Percentiles rank a stretch among this genome's conserved stretches.
phyloP scores from a whole-genome alignment of 2,888 invertebrate genomes.

The Orthonevra nobilis region DNA sequence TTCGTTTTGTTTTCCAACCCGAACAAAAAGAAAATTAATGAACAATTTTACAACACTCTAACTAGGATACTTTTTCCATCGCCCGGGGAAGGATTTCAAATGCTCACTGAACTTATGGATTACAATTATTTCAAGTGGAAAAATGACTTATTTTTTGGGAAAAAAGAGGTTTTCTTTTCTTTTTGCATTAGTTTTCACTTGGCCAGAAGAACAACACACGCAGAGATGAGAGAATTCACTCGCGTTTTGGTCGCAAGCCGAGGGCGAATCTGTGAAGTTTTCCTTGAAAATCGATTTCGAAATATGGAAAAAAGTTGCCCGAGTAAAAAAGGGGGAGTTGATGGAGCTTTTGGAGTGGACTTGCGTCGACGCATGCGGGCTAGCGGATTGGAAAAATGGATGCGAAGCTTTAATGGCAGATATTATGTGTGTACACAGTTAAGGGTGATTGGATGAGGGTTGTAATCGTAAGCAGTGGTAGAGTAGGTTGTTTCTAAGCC shows the following conservation, averaged over 20 bases:
- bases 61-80: slow-evolving; percentile 61
- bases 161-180: too few species aligned
- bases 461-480: slow-evolving; percentile 44
- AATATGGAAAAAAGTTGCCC: slow-evolving; percentile 62
- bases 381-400: background rate
- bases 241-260: slow-evolving; percentile 64
- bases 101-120: slow-evolving; percentile 22
- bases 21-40: too few species aligned
- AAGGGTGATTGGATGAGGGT: slow-evolving; percentile 42
- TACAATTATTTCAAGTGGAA: background rate
- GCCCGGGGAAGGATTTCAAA: slow-evolving; percentile 4
- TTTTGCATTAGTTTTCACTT: slow-evolving; percentile 40
- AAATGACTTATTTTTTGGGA: background rate
- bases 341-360: slow-evolving; percentile 22
- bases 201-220: slow-evolving; percentile 65
- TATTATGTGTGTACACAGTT: slow-evolving; percentile 33
- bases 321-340: slow-evolving; percentile 11
- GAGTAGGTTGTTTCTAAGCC: slow-evolving; percentile 26
- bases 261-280: slow-evolving; percentile 68
- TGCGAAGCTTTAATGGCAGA: slow-evolving; percentile 57
- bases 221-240: slow-evolving; percentile 68
- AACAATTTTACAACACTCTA: slow-evolving; percentile 26
- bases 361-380: slow-evolving; percentile 55
- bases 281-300: slow-evolving; percentile 70
- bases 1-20: slow-evolving; percentile 29